These are phyloP conservation scores for Polyommatus icarus DNA, from an alignment of 2,888 invertebrate genomes.

Conservation along the genomic window DNA sequence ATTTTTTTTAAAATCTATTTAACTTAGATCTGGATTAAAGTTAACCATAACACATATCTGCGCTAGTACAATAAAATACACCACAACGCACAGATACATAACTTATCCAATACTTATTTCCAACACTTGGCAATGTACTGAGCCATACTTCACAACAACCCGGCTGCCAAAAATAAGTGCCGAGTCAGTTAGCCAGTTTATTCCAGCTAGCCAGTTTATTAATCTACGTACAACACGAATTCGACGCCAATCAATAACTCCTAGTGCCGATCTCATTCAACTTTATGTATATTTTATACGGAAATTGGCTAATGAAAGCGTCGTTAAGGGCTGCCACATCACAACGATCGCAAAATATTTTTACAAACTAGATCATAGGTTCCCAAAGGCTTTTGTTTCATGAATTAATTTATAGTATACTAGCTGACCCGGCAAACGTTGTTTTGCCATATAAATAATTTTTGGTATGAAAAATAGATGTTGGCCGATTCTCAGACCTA, in stretches of 20 bases:
- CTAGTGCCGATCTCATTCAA: not conserved
- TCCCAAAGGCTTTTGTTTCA: not conserved
- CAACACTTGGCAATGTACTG: not conserved
- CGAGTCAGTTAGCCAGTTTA: not conserved
- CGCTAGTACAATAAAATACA: not conserved
- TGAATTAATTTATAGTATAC: too few species aligned
- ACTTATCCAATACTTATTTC: not conserved
- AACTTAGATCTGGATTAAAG: too few species aligned
- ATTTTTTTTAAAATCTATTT: too few species aligned
- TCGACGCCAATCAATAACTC: constrained; percentile 10
- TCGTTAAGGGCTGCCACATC: not conserved
- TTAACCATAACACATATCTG: not conserved
- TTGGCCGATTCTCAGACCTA: too few species aligned
- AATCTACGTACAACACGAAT: constrained; percentile 15
- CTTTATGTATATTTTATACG: constrained; percentile 14
- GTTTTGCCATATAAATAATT: too few species aligned
- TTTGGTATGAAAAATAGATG: too few species aligned
- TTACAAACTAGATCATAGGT: not conserved
- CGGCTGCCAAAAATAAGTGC: constrained; percentile 11
- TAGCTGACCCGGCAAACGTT: too few species aligned
- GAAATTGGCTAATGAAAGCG: constrained; percentile 5
- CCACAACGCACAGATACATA: not conserved
- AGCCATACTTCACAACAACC: not conserved
- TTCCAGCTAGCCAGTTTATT: not conserved
- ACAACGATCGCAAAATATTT: not conserved